Evolutionary conservation across 2,797 vertebrate species (phyloP).

Genomic region (Poliocrania exsul): DNA sequence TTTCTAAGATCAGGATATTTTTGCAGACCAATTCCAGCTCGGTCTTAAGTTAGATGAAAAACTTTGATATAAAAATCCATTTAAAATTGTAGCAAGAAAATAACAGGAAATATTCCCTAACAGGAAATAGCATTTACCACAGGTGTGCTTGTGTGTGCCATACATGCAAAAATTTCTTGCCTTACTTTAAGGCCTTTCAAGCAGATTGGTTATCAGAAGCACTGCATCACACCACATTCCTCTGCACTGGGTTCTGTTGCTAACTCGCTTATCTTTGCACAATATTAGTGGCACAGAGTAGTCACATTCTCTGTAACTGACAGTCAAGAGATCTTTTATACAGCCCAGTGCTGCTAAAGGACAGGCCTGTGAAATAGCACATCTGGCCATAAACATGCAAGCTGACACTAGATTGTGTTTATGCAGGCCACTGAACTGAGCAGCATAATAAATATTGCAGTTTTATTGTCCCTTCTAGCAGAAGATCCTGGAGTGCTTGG

Average conservation of each 20-base stretch:
- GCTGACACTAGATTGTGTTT: not conserved
- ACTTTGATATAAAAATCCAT: not conserved
- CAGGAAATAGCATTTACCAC: too few species aligned
- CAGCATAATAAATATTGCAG: not conserved
- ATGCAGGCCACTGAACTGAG: not conserved
- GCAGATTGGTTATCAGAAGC: not conserved
- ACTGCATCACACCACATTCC: not conserved
- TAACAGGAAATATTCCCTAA: not conserved
- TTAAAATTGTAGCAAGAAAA: not conserved
- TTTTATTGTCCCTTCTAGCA: not conserved
- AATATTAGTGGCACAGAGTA: not conserved
- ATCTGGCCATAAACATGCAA: not conserved
- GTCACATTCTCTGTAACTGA: not conserved
- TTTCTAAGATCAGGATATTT: not conserved
- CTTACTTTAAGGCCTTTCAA: not conserved
- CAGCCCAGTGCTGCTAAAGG: not conserved
- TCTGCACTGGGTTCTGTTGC: not conserved
- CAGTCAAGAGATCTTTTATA: not conserved
- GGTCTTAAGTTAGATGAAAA: not conserved
- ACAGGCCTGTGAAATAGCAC: not conserved
- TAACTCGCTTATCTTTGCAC: not conserved
- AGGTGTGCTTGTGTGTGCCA: too few species aligned
- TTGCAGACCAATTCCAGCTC: not conserved
- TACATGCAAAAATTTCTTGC: not conserved
- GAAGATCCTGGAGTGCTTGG: not conserved